Base-by-base conservation (phyloP, 2,797 vertebrate genomes). In the Parauchenoglanis ngamensis region DNA sequence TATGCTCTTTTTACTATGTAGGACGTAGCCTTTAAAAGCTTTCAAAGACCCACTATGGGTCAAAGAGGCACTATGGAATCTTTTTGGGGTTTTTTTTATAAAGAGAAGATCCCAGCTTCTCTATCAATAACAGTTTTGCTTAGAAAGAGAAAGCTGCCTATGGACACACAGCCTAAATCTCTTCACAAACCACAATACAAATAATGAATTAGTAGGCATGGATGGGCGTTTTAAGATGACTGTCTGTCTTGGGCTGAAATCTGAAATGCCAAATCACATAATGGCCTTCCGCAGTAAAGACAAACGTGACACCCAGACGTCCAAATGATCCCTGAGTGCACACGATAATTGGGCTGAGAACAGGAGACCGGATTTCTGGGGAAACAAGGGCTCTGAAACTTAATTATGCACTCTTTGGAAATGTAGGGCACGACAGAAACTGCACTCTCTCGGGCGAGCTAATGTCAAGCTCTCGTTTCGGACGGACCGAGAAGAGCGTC, bases 311-410 rank as follows among this genome's bases (percentile, higher is more conserved):
- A 94, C 93, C 92, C 92, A 90, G 88, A 93, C 92, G 93, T 92
- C 94, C 94, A 95, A 94, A 93, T 89, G 88, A 92, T 92, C 94
- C 93, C 93, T 92, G 91, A 87, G 85, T 89, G 93, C 88, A 89
- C 91, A 90, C 67, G 89, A 93, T 95, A 96, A 95, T 95, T 95
- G 94, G 94, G 79, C 91, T 88, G 91, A 94, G 95, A 95, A 93
- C 90, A 84, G 91, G 92, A 94, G 91, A 92, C 92, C 63, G 79
- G 70, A 85, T 78, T 87, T 87, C 80, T 75, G 68, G 44, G n/a
- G 70, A 83, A 81, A 80, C 76, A 59, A 70, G 76, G 76, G 76
- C 77, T 86, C 72, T 78, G 80, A 84, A 86, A 86, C 85, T 86
- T 86, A 81, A 88, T 88, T 86, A 65, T 88, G 10, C 84, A 52